Evolutionary conservation across 2,888 invertebrate genomes (phyloP).

Genomic region (Serripes groenlandicus): DNA sequence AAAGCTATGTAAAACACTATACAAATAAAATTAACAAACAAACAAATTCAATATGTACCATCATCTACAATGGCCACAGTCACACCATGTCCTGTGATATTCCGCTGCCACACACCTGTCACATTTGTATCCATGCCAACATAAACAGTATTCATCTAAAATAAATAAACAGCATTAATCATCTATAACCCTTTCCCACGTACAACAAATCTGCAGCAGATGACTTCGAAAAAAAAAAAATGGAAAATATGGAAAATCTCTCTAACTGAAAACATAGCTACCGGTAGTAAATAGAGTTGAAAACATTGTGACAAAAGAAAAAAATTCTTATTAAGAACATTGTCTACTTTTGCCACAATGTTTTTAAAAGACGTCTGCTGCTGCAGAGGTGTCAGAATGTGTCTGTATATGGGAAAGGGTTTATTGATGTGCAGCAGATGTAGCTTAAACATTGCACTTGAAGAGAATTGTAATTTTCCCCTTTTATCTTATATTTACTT

Average conservation of each 20-base stretch:
- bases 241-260: no score
- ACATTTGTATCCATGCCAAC: constrained; percentile 83
- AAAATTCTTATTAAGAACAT: neutral
- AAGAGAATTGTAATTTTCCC: no score
- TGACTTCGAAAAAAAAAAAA: neutral
- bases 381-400: no score
- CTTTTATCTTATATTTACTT: no score
- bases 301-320: neutral
- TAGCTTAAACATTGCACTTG: no score
- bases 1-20: no score
- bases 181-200: neutral
- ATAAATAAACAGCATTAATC: neutral
- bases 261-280: no score
- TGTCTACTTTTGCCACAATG: neutral
- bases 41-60: constrained; percentile 70
- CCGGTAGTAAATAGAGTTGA: no score
- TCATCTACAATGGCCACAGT: constrained; percentile 85
- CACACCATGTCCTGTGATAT: constrained; percentile 82
- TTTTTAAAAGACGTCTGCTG: no score
- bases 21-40: no score
- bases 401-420: no score
- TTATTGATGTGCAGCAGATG: no score
- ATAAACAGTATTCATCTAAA: constrained; percentile 76
- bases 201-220: neutral
- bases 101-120: constrained; percentile 82